Evolutionary conservation across 2,113 vertebrate genomes (phyloP), one percentile per base, ranked within the genome.

Genomic region (Gavia stellata): DNA sequence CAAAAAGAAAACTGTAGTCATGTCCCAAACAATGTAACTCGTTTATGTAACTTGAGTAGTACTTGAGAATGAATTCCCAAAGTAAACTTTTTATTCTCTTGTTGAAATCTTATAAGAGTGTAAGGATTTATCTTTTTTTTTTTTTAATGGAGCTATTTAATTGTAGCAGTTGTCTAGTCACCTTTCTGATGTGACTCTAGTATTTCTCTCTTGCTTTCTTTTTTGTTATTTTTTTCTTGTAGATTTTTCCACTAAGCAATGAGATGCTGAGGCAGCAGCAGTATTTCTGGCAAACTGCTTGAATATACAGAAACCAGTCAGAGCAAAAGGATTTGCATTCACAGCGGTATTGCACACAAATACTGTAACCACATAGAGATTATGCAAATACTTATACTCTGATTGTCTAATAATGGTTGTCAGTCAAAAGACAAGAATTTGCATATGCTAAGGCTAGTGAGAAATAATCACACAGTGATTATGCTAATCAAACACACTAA

Each of bases 331-430:
- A 93, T 97, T 96, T 96, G 81, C 85, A 96, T 94, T 97, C 85
- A 65, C 74, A 58, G 81, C 86, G 38, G 74, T 67, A 80, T 40
- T 87, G 81, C 82, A 78, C 52, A 80, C 49, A 93, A 85, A 94
- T 87, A 95, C 93, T 95, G 93, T 85, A 94, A 93, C 90, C 85
- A 85, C 87, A 89, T 1, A 88, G 85, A 95, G 85, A 95, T 94
- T 95, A 97, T 97, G 94, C 92, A 96, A 96, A 96, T 95, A 90
- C 66, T 92, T 45, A 91, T 56, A 82, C 81, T 92, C 90, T 91
- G 93, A 95, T 97, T 96, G 95, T 88, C 93, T 95, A 96, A 94
- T 96, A 97, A 95, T 86, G 62, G 53, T 72, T 97, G 96, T 95
- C 96, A 96, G 81, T 96, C 96, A 96, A 92, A 96, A 93, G 90